A percentile compares a stretch with the other conserved stretches of the same genome.
phyloP scores from a whole-genome alignment of 2,113 vertebrate genomes.

The Podarcis cretensis region DNA sequence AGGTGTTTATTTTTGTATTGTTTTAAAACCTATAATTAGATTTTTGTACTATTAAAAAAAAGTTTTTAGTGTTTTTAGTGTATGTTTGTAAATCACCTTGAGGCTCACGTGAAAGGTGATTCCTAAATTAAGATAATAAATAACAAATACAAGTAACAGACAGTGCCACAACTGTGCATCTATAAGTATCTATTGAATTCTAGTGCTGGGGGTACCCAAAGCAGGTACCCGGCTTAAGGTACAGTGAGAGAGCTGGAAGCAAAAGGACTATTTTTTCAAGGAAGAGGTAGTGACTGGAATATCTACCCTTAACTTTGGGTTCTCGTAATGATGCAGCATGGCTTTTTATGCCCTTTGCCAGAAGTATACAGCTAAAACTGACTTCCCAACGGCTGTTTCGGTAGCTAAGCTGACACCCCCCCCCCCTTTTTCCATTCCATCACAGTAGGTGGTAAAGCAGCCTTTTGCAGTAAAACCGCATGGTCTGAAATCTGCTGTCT shows the following conservation, averaged over 20 bases:
- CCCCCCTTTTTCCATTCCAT: not conserved
- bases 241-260: not conserved
- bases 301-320: not conserved
- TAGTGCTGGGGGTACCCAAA: not conserved
- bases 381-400: slow-evolving; percentile 10
- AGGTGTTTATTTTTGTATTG: too few species aligned
- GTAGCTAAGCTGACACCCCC: not conserved
- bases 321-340: not conserved
- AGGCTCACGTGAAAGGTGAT: too few species aligned
- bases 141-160: too few species aligned
- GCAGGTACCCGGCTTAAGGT: not conserved
- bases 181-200: not conserved
- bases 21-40: too few species aligned
- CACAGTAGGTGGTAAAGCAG: not conserved
- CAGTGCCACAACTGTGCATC: not conserved
- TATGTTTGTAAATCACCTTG: too few species aligned
- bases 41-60: too few species aligned
- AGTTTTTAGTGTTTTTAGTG: too few species aligned
- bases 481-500: not conserved
- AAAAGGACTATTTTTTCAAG: not conserved
- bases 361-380: not conserved
- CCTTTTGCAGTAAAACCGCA: not conserved
- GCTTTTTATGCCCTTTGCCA: not conserved
- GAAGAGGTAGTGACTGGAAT: not conserved
- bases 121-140: too few species aligned